phyloP scores from a whole-genome alignment of 64 coral and sea anemone species.

The Astreopora myriophthalma region DNA sequence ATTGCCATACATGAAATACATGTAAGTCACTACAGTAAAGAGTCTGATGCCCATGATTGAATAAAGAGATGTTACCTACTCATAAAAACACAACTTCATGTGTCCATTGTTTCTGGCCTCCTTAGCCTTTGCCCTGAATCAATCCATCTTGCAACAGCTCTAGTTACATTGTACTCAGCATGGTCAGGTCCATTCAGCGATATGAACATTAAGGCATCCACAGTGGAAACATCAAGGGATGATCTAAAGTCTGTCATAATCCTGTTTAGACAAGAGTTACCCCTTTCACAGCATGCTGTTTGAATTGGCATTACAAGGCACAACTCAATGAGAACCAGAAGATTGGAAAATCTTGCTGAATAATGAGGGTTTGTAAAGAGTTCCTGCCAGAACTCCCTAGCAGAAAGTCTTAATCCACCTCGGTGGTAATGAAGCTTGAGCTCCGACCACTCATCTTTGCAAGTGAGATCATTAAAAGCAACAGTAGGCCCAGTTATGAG shows the following conservation, averaged over 20 bases:
- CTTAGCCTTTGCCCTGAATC: background rate
- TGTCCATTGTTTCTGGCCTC: background rate
- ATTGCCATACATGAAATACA: slow-evolving; percentile 42
- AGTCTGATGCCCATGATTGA: background rate
- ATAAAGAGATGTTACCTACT: background rate
- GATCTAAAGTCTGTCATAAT: slow-evolving; percentile 57
- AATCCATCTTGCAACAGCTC: slow-evolving; percentile 35
- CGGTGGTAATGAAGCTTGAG: slow-evolving; percentile 8
- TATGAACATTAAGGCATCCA: slow-evolving; percentile 33
- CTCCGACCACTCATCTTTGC: slow-evolving; percentile 42
- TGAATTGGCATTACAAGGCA: slow-evolving; percentile 39
- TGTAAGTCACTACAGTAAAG: slow-evolving; percentile 58
- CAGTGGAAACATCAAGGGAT: slow-evolving; percentile 51
- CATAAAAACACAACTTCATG: background rate
- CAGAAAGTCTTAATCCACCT: slow-evolving; percentile 8
- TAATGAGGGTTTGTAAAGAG: slow-evolving; percentile 18
- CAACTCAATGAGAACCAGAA: slow-evolving; percentile 40
- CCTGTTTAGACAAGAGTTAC: slow-evolving; percentile 42
- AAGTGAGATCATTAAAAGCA: background rate
- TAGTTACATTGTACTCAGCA: slow-evolving; percentile 13
- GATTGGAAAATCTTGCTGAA: slow-evolving; percentile 51
- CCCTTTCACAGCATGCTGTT: slow-evolving; percentile 38
- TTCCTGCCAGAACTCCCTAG: slow-evolving; percentile 8
- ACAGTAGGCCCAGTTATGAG: background rate
- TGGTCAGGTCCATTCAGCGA: slow-evolving; percentile 4